Percentiles rank a stretch among this genome's conserved stretches.
Conservation (phyloP, 1,140 invertebrate genomes). For the Drosophila cardini region DNA sequence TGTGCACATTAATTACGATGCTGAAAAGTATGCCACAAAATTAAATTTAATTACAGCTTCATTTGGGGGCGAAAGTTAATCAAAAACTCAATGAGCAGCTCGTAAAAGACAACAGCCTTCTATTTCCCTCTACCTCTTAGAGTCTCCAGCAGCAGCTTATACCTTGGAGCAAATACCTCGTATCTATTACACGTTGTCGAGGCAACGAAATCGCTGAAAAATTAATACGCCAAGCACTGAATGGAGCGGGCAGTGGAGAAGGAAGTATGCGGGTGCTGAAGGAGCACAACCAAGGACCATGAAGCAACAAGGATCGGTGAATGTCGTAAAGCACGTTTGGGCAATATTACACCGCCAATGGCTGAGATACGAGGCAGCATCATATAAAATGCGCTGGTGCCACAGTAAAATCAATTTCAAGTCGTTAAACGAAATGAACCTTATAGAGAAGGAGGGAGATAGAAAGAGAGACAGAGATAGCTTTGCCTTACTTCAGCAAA, state of each 20-base stretch:
- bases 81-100: conserved; percentile 81
- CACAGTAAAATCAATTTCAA: conserved; percentile 83
- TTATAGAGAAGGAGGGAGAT: conserved; percentile 54
- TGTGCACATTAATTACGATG: conserved; percentile 40
- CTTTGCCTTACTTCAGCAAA: conserved; percentile 8
- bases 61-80: conserved; percentile 79
- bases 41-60: conserved; percentile 82
- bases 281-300: conserved; percentile 22
- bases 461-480: too few relatives aligned
- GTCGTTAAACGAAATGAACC: conserved; percentile 84
- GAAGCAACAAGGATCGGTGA: conserved; percentile 49
- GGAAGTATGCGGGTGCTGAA: conserved; percentile 9
- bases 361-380: conserved; percentile 45
- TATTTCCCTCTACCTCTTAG: too few relatives aligned
- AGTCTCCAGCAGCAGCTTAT: background rate
- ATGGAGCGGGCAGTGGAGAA: conserved; percentile 14
- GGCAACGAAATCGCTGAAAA: conserved; percentile 80
- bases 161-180: conserved; percentile 13
- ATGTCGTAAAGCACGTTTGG: conserved; percentile 77
- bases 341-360: conserved; percentile 66
- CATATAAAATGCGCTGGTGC: conserved; percentile 73
- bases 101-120: conserved; percentile 60
- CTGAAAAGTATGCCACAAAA: conserved; percentile 73
- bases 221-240: conserved; percentile 68
- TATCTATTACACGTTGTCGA: conserved; percentile 77